Evolutionary conservation across 2,113 vertebrate species (phyloP).

Genomic region (Nothocercus julius): DNA sequence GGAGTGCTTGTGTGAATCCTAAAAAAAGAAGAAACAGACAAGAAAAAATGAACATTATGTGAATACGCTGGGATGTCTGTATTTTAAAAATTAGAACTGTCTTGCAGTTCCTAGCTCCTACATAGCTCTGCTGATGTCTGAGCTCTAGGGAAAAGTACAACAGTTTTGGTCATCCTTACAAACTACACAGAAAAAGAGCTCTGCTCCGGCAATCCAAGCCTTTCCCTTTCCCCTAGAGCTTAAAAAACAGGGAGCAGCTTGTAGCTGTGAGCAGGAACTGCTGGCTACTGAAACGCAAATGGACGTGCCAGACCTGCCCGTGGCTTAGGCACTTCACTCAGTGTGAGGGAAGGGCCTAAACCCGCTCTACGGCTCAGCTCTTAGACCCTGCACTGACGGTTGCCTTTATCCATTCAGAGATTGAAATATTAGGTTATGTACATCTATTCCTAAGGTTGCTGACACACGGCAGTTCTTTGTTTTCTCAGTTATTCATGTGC

Average conservation of each 20-base stretch:
- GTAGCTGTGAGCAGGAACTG: background rate
- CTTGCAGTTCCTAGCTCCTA: background rate
- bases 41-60: background rate
- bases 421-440: fast-evolving
- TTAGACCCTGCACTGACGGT: background rate
- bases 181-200: background rate
- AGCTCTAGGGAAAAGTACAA: background rate
- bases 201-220: background rate
- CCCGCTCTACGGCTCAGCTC: background rate
- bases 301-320: background rate
- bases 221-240: background rate
- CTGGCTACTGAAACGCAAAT: background rate
- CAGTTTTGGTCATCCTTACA: background rate
- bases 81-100: background rate
- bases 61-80: background rate
- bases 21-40: background rate
- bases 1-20: background rate
- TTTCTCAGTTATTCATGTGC: background rate
- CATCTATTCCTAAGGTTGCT: background rate
- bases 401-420: background rate
- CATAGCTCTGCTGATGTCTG: background rate
- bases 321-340: background rate
- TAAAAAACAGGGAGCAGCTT: background rate
- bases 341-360: background rate
- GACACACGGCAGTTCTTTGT: background rate